phyloP scores from a whole-genome alignment of 2,113 vertebrate species.

The Butastur rufipennis region DNA sequence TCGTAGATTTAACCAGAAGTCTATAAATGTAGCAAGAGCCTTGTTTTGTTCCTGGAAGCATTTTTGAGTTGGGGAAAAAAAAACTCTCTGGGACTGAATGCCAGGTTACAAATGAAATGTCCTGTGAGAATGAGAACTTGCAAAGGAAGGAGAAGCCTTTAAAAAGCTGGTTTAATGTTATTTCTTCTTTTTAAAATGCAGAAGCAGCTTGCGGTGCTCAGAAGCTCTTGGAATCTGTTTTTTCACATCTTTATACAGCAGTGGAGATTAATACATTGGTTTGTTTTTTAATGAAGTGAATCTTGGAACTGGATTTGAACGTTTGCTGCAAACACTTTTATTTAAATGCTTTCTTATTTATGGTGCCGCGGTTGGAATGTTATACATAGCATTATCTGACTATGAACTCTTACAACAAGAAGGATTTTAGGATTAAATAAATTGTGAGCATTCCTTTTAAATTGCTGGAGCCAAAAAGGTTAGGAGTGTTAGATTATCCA shows the following conservation, averaged over 20 bases:
- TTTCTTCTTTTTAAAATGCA: not conserved
- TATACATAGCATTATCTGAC: not conserved
- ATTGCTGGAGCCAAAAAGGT: not conserved
- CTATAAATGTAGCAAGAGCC: not conserved
- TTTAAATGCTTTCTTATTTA: slow-evolving; percentile 31
- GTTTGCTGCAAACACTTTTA: not conserved
- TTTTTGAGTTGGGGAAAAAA: not conserved
- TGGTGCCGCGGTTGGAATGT: not conserved
- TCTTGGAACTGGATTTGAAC: not conserved
- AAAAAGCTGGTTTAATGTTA: not conserved
- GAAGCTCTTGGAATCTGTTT: not conserved
- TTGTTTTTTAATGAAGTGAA: not conserved
- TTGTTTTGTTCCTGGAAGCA: not conserved
- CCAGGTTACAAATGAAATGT: not conserved
- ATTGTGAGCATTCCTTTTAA: not conserved
- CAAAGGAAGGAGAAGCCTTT: not conserved
- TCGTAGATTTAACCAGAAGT: not conserved
- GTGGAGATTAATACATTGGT: not conserved
- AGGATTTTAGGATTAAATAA: slow-evolving; percentile 21
- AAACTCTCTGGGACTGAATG: not conserved
- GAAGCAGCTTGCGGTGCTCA: not conserved
- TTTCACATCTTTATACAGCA: not conserved
- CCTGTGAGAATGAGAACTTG: not conserved
- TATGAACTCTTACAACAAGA: not conserved
- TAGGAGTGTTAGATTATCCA: not conserved